A percentile compares a stretch with the other conserved stretches of the same genome.
Evolutionary conservation across 2,888 invertebrate species (phyloP).

Genomic region (Tetramorium bicarinatum): DNA sequence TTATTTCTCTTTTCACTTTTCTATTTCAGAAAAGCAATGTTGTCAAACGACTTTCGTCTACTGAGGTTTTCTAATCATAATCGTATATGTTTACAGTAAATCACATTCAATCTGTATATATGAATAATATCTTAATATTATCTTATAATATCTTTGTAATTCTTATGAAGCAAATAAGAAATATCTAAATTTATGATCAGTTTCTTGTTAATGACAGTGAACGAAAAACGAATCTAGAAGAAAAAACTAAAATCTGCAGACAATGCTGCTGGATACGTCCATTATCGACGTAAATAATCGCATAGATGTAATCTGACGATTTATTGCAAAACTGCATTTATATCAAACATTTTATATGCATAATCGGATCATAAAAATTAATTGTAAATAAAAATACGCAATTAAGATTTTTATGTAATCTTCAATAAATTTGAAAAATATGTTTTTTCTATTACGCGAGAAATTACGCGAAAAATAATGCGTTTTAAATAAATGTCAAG

Average conservation of each 20-base stretch:
- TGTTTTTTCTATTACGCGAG: background rate
- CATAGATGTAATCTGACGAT: constrained; percentile 48
- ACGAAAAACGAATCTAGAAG: constrained; percentile 13
- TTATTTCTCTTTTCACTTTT: background rate
- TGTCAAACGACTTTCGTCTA: background rate
- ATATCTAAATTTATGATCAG: constrained; percentile 22
- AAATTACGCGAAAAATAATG: background rate
- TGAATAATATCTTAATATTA: background rate
- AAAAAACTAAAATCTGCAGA: constrained; percentile 16
- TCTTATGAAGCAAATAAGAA: constrained; percentile 10
- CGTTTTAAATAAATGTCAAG: background rate
- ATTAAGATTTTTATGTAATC: background rate
- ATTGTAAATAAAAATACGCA: constrained; percentile 5
- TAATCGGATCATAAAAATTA: constrained; percentile 28
- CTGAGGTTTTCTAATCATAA: background rate
- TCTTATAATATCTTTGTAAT: background rate
- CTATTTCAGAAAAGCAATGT: background rate
- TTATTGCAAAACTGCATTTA: constrained; percentile 18
- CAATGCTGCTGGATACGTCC: constrained; percentile 12
- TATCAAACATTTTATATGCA: constrained; percentile 10
- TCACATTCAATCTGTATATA: background rate
- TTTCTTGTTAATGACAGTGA: constrained; percentile 1
- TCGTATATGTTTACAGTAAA: background rate
- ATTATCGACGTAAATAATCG: constrained; percentile 34
- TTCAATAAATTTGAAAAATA: background rate